Conservation (phyloP, 2,113 vertebrate species). For the Coryphaenoides rupestris region DNA sequence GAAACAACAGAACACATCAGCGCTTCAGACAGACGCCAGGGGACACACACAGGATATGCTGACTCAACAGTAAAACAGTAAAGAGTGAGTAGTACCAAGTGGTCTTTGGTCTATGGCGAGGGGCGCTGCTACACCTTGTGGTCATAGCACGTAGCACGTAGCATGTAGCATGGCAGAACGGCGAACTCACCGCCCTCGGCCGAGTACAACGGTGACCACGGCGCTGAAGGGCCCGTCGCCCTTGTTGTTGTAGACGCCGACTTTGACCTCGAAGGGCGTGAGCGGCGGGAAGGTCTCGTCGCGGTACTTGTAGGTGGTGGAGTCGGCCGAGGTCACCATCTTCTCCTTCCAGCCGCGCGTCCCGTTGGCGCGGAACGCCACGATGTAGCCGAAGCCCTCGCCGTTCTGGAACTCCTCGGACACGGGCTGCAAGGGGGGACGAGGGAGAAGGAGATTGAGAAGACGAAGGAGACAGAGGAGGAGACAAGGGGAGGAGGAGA, state of each 20-base stretch:
- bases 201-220: slow-evolving; percentile 88
- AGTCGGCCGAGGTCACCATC: slow-evolving; percentile 95
- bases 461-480: not conserved
- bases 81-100: no score
- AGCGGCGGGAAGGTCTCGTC: slow-evolving; percentile 95
- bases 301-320: slow-evolving; percentile 91
- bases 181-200: slow-evolving; percentile 88
- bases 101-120: no score
- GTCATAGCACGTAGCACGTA: no score
- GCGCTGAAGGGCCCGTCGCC: slow-evolving; percentile 94
- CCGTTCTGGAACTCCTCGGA: slow-evolving; percentile 98
- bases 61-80: no score
- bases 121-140: no score
- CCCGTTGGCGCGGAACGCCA: slow-evolving; percentile 93
- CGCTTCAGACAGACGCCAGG: no score
- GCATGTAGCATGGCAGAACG: no score
- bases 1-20: slow-evolving; percentile 47
- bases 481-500: no score
- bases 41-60: no score
- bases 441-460: no score
- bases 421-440: slow-evolving; percentile 75
- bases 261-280: slow-evolving; percentile 94
- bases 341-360: slow-evolving; percentile 96
- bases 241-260: slow-evolving; percentile 97
- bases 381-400: slow-evolving; percentile 95